These are phyloP conservation scores for Idris sp. DNA, from an alignment of 1,140 invertebrate genomes.

Conservation along the genomic window DNA sequence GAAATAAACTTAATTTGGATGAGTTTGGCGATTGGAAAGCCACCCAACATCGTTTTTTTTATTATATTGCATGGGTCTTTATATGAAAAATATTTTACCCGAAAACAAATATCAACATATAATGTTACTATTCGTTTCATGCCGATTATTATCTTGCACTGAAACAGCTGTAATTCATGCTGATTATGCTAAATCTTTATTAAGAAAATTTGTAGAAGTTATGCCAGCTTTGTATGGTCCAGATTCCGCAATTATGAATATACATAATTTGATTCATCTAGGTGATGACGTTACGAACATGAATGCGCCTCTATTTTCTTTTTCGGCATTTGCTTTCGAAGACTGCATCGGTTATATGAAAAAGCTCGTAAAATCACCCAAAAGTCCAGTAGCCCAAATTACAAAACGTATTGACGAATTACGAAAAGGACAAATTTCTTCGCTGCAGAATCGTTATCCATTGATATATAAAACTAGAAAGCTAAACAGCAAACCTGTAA, in stretches of 20 bases:
- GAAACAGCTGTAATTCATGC: constrained; percentile 5
- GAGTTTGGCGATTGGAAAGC: not conserved
- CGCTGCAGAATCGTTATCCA: constrained; percentile 6
- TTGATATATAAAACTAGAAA: constrained; percentile 7
- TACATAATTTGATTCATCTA: not conserved
- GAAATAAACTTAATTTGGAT: constrained; percentile 2
- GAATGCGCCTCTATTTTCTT: not conserved
- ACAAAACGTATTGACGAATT: constrained; percentile 8
- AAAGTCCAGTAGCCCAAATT: constrained; percentile 23
- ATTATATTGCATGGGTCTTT: not conserved
- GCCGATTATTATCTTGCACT: constrained; percentile 5
- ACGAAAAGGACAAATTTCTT: not conserved
- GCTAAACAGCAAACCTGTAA: no score
- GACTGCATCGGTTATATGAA: constrained; percentile 16
- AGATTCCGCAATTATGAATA: constrained; percentile 16
- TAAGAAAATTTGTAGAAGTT: constrained; percentile 16
- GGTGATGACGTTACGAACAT: constrained; percentile 2
- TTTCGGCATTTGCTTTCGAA: constrained; percentile 29
- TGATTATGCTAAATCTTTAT: constrained; percentile 10
- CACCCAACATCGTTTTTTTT: constrained; percentile 4
- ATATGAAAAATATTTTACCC: constrained; percentile 2
- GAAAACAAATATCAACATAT: constrained; percentile 25
- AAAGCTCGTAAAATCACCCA: constrained; percentile 11
- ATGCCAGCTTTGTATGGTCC: constrained; percentile 7
- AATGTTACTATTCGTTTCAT: constrained; percentile 14